Conservation (phyloP, 2,113 vertebrate genomes). For the Genyomyrus donnyi region DNA sequence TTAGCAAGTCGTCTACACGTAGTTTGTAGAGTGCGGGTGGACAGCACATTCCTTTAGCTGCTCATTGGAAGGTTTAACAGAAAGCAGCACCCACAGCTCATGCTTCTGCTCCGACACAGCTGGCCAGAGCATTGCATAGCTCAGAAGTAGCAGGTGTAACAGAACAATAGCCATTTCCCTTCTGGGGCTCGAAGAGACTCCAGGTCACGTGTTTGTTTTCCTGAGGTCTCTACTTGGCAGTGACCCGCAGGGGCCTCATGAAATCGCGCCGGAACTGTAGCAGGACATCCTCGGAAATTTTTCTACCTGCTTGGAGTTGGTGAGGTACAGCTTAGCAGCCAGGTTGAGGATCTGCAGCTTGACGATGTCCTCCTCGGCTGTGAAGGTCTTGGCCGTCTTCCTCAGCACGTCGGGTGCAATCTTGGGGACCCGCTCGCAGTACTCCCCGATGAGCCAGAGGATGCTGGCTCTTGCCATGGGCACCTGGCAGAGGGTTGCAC, state of each 20-base stretch:
- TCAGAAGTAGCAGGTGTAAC: background rate
- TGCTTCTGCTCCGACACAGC: background rate
- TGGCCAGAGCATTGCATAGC: background rate
- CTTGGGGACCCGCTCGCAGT: slow-evolving; percentile 90
- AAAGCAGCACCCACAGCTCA: background rate
- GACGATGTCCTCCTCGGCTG: slow-evolving; percentile 85
- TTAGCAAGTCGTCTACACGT: background rate
- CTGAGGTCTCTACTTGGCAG: background rate
- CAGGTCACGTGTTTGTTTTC: background rate
- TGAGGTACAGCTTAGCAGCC: slow-evolving; percentile 89
- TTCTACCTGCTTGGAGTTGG: slow-evolving; percentile 91
- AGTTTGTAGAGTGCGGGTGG: background rate
- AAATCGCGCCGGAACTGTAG: background rate
- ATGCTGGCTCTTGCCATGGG: slow-evolving; percentile 95
- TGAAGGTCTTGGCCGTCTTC: slow-evolving; percentile 88
- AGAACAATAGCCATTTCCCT: background rate
- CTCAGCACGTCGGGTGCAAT: slow-evolving; percentile 92
- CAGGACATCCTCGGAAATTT: background rate
- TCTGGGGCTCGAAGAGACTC: background rate
- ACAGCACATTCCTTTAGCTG: background rate
- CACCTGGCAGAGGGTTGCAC: slow-evolving; percentile 60
- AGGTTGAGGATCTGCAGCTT: slow-evolving; percentile 90
- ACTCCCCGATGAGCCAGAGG: slow-evolving; percentile 93
- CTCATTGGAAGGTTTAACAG: background rate
- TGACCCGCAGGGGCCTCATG: background rate